Percentiles rank a stretch among this genome's conserved stretches.
Conservation (phyloP, 2,797 vertebrate species). For the Tapirus indicus region DNA sequence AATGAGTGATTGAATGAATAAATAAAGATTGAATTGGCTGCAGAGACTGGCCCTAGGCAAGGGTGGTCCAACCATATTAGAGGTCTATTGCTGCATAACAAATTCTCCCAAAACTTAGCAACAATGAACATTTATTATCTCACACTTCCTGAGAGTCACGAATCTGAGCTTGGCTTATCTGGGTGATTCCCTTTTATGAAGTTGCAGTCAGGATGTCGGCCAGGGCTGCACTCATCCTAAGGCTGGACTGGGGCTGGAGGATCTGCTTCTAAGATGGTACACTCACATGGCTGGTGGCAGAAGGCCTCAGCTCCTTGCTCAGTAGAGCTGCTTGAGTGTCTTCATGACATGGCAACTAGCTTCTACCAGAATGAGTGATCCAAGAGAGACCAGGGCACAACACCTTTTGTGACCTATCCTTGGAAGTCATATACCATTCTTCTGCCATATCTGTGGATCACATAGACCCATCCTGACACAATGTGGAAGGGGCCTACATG, state of each 20-base stretch:
- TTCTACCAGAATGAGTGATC: background rate
- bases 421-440: background rate
- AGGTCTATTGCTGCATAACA: background rate
- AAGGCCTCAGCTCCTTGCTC: background rate
- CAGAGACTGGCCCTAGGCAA: background rate
- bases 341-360: background rate
- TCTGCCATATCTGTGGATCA: background rate
- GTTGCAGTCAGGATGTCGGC: background rate
- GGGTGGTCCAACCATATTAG: background rate
- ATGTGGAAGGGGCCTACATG: background rate
- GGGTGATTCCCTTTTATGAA: background rate
- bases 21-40: background rate
- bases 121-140: background rate
- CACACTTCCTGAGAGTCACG: background rate
- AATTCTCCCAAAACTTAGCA: background rate
- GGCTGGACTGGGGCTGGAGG: background rate
- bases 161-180: background rate
- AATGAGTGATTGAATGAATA: background rate
- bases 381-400: background rate
- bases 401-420: background rate
- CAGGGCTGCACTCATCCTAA: background rate
- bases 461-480: background rate
- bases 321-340: background rate
- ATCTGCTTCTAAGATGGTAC: background rate
- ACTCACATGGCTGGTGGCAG: background rate